Evolutionary conservation across 1,140 invertebrate species (phyloP), one percentile per base, ranked within the genome.

Genomic region (Drosophila lowei): DNA sequence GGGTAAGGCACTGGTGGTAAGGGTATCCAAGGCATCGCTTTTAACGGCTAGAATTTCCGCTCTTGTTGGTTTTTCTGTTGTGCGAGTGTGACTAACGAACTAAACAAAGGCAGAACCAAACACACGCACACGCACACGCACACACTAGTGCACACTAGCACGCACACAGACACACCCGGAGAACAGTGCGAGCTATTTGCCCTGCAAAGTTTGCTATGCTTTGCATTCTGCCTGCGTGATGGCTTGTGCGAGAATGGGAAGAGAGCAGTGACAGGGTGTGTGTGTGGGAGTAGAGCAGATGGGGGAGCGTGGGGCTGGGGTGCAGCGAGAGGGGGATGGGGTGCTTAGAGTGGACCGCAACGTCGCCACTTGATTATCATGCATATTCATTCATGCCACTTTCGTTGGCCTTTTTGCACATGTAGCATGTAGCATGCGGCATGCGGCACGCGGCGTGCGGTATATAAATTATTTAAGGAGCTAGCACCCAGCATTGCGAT

Each of bases 361-460:
- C 49, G 49, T 55, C 49, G 62, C 65, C 65, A 68, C 64, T 68
- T 68, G 63, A 68, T 68, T 70, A 70, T 68, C 66, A 70, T 70
- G 64, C 52, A 70, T 68, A 70, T 70, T 56, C 62, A 66, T 68
- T 68, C 64, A 70, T 57, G 52, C 63, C 64, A 47, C 66, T 70
- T 49, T 38, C 30, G 65, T 28, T 48, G 64, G 50, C 42, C 52
- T 48, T 54, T 66, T 67, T 30, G 52, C 55, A 30, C 44, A 65
- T 54, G 49, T 30, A 50, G 50, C 59, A 62, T 28, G 21, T 5
- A 6, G 11, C 18, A 9, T 34, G 44, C n/a, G 25, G 38, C n/a
- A 46, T 53, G 21, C 6, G 48, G 48, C 23, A 50, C 8, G 41
- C 28, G 28, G 28, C 6, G 7, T 28, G 28, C 2, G 28, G 28